These are phyloP conservation scores for Drosophila stalkeri DNA, from an alignment of 2,888 invertebrate genomes.

Conservation along the genomic window DNA sequence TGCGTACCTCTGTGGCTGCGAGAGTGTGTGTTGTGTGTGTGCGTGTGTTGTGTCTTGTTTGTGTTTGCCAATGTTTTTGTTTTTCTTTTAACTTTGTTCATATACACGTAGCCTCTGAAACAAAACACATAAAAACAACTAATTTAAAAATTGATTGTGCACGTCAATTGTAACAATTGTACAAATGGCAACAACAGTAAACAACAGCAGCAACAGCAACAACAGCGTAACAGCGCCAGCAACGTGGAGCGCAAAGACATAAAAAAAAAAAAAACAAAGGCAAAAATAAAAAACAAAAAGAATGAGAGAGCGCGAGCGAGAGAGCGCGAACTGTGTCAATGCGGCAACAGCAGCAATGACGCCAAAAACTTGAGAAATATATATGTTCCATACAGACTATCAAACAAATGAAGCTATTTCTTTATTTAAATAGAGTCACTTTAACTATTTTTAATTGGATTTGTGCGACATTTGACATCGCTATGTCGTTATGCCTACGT, in stretches of 20 bases:
- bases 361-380: conserved; percentile 66
- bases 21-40: conserved; percentile 30
- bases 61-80: conserved; percentile 66
- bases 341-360: conserved; percentile 65
- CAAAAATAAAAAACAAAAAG: conserved; percentile 53
- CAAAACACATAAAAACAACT: conserved; percentile 24
- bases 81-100: conserved; percentile 22
- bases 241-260: conserved; percentile 65
- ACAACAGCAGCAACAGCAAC: conserved; percentile 39
- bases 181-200: conserved; percentile 41
- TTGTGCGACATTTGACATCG: conserved; percentile 51
- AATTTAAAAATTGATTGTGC: conserved; percentile 56
- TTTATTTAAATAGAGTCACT: conserved; percentile 34
- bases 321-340: conserved; percentile 78
- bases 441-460: conserved; percentile 69
- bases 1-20: conserved; percentile 22
- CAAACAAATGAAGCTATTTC: conserved; percentile 28
- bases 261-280: conserved; percentile 52
- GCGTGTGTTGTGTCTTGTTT: conserved; percentile 58
- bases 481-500: conserved; percentile 17
- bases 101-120: conserved; percentile 17
- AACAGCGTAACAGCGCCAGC: conserved; percentile 51
- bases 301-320: conserved; percentile 61
- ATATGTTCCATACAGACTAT: conserved; percentile 16
- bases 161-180: conserved; percentile 47